Evolutionary conservation across 2,888 invertebrate species (phyloP).

Genomic region (Papilio protenor): DNA sequence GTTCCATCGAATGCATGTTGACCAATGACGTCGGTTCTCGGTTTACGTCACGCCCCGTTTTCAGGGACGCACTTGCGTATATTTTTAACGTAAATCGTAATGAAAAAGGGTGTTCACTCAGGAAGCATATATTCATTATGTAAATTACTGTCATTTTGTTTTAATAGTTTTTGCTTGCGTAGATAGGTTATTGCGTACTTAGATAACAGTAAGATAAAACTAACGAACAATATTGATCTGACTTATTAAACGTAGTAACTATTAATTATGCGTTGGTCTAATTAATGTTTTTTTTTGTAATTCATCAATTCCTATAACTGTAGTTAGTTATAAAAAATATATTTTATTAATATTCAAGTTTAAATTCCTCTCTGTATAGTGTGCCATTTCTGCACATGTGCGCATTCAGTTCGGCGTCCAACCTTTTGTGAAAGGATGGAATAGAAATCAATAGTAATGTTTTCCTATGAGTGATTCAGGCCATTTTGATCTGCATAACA

Average conservation of each 20-base stretch:
- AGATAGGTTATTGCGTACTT: slow-evolving; percentile 21
- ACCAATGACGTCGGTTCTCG: slow-evolving; percentile 72
- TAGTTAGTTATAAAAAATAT: background rate
- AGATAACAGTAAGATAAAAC: slow-evolving; percentile 3
- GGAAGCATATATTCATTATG: slow-evolving; percentile 54
- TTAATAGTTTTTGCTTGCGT: slow-evolving; percentile 34
- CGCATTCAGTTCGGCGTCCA: slow-evolving; percentile 60
- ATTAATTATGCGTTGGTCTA: background rate
- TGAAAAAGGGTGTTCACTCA: slow-evolving; percentile 59
- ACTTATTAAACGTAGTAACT: background rate
- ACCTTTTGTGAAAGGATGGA: slow-evolving; percentile 62
- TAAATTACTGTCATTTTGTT: slow-evolving; percentile 43
- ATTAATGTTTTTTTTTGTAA: background rate
- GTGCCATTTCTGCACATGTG: slow-evolving; percentile 71
- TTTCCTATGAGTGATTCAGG: slow-evolving; percentile 69
- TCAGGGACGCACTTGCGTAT: slow-evolving; percentile 80
- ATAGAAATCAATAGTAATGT: slow-evolving; percentile 75
- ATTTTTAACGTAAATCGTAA: slow-evolving; percentile 67
- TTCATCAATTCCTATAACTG: slow-evolving; percentile 27
- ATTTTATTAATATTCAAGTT: slow-evolving; percentile 25
- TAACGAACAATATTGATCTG: background rate
- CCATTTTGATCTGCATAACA: slow-evolving; percentile 52
- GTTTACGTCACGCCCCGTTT: slow-evolving; percentile 79
- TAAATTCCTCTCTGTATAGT: slow-evolving; percentile 52
- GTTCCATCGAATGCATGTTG: slow-evolving; percentile 57